phyloP scores from a whole-genome alignment of 2,113 vertebrate species.

The Seriola quinqueradiata region DNA sequence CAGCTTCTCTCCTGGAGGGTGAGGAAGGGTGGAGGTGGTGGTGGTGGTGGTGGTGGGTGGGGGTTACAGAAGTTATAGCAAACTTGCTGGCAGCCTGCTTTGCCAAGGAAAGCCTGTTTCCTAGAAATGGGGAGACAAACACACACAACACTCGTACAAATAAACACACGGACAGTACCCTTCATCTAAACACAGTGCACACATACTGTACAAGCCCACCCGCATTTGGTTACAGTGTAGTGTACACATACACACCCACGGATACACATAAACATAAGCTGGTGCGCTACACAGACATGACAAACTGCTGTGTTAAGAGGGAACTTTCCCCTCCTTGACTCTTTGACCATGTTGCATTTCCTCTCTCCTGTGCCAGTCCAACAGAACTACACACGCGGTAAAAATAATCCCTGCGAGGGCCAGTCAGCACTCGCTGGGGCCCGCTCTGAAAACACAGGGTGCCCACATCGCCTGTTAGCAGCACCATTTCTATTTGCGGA shows the following conservation, averaged over 20 bases:
- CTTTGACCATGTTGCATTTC: slow-evolving; percentile 73
- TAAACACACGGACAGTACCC: slow-evolving; percentile 51
- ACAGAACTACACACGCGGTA: slow-evolving; percentile 69
- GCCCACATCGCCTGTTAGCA: slow-evolving; percentile 81
- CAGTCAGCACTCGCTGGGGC: slow-evolving; percentile 78
- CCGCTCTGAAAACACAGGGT: slow-evolving; percentile 79
- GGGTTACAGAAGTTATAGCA: slow-evolving; percentile 64
- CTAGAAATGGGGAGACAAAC: slow-evolving; percentile 62
- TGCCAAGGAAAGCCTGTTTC: slow-evolving; percentile 77
- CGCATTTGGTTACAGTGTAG: slow-evolving; percentile 52
- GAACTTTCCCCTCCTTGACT: slow-evolving; percentile 75
- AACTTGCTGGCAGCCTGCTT: slow-evolving; percentile 59
- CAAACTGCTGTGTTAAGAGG: slow-evolving; percentile 76
- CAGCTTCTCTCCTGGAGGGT: slow-evolving; percentile 61
- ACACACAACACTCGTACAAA: slow-evolving; percentile 56
- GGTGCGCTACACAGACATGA: slow-evolving; percentile 18
- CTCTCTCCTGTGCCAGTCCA: slow-evolving; percentile 52
- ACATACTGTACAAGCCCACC: slow-evolving; percentile 60
- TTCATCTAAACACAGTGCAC: slow-evolving; percentile 50
- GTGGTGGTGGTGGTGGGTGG: slow-evolving; percentile 60
- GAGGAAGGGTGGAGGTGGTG: slow-evolving; percentile 64
- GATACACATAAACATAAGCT: slow-evolving; percentile 34
- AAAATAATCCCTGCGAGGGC: slow-evolving; percentile 77
- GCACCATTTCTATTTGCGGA: slow-evolving; percentile 78
- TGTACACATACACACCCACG: slow-evolving; percentile 36